Percentiles rank a stretch among this genome's conserved stretches.
phyloP scores from a whole-genome alignment of 2,113 vertebrate species.

The Physeter macrocephalus region DNA sequence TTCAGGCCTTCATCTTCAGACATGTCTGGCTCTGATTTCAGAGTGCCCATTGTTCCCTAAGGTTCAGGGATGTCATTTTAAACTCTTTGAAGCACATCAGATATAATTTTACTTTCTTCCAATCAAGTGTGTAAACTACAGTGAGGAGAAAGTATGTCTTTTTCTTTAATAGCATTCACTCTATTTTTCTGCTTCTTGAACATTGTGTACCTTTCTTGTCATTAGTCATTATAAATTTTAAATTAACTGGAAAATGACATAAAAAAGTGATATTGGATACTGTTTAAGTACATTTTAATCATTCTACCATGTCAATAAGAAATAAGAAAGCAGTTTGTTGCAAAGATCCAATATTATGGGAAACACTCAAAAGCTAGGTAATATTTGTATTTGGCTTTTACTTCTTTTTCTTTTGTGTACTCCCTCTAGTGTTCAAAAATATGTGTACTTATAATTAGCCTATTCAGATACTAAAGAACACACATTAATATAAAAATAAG shows the following conservation, averaged over 20 bases:
- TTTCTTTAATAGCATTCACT: neutral
- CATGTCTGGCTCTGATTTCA: neutral
- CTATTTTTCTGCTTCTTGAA: neutral
- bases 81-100: neutral
- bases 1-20: neutral
- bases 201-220: neutral
- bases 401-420: neutral
- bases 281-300: neutral
- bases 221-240: neutral
- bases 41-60: neutral
- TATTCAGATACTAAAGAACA: neutral
- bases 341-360: neutral
- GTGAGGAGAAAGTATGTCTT: neutral
- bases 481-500: neutral
- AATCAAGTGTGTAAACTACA: neutral
- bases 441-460: neutral
- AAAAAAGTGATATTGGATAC: neutral
- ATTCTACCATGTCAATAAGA: neutral
- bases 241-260: constrained; percentile 8
- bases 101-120: neutral
- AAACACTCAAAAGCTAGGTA: neutral
- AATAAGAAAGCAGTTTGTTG: neutral
- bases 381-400: neutral
- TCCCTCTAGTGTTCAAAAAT: constrained; percentile 66
- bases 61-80: neutral